Evolutionary conservation across 2,888 invertebrate species (phyloP).

Genomic region (Amphipyra berbera): DNA sequence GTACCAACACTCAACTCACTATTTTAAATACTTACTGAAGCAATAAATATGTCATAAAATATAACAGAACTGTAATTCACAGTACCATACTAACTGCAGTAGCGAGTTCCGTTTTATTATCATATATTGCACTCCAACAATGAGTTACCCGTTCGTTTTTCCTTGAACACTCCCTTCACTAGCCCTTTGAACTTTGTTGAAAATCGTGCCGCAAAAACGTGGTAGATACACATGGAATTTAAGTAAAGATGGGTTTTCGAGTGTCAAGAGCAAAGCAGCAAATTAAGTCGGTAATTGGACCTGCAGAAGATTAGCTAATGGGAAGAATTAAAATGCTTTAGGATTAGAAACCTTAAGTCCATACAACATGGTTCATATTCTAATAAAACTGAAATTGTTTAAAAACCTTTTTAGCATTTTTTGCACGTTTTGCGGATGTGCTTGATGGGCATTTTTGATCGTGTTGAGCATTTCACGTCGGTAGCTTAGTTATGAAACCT

Average conservation of each 20-base stretch:
- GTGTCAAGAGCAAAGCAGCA: slow-evolving; percentile 37
- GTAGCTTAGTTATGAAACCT: no score
- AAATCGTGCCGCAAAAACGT: slow-evolving; percentile 51
- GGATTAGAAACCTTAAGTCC: no score
- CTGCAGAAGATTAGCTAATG: background rate
- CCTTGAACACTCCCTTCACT: slow-evolving; percentile 56
- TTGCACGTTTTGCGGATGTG: no score
- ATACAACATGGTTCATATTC: no score
- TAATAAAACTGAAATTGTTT: no score
- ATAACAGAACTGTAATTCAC: slow-evolving; percentile 25
- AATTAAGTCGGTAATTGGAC: slow-evolving; percentile 19
- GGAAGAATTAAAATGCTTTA: background rate
- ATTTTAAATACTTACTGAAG: background rate
- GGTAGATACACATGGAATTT: slow-evolving; percentile 27
- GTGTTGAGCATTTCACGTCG: no score
- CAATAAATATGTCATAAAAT: slow-evolving; percentile 11
- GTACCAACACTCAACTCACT: no score
- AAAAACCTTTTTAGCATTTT: no score
- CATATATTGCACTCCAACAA: slow-evolving; percentile 22
- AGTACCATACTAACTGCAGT: slow-evolving; percentile 22
- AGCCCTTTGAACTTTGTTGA: slow-evolving; percentile 54
- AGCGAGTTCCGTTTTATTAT: slow-evolving; percentile 34
- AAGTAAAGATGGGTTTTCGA: slow-evolving; percentile 43
- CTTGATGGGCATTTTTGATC: no score
- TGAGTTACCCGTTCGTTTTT: slow-evolving; percentile 44